Evolutionary conservation across 2,888 invertebrate species (phyloP).

Genomic region (Lissonota sp.): DNA sequence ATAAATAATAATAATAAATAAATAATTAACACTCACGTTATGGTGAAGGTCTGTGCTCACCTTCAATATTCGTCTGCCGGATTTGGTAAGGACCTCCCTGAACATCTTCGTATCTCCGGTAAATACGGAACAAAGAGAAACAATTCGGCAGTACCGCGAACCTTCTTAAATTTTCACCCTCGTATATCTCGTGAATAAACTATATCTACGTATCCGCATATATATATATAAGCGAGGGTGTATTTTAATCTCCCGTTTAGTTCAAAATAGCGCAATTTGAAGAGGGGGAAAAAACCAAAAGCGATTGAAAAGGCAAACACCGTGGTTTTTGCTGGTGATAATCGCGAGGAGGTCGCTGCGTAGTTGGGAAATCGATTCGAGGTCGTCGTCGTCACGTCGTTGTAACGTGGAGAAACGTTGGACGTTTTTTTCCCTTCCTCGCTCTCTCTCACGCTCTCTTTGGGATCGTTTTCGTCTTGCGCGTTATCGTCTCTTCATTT

Average conservation of each 20-base stretch:
- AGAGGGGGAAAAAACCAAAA: slow-evolving; percentile 2
- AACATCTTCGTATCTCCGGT: slow-evolving; percentile 73
- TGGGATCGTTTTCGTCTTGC: slow-evolving; percentile 42
- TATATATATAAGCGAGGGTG: too few species aligned
- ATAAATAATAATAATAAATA: too few species aligned
- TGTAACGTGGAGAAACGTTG: slow-evolving; percentile 41
- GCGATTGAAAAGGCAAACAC: slow-evolving; percentile 27
- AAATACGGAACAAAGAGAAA: background rate
- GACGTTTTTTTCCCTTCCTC: slow-evolving; percentile 23
- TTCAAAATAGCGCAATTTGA: too few species aligned
- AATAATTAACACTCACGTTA: background rate
- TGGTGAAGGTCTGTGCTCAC: slow-evolving; percentile 69
- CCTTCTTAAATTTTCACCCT: background rate
- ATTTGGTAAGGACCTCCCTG: slow-evolving; percentile 79
- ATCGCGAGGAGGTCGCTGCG: slow-evolving; percentile 57
- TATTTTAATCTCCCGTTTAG: too few species aligned
- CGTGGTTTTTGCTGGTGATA: slow-evolving; percentile 43
- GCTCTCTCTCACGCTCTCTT: slow-evolving; percentile 18
- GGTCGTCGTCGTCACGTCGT: slow-evolving; percentile 50
- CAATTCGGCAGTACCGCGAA: slow-evolving; percentile 3
- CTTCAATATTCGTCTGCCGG: slow-evolving; percentile 80
- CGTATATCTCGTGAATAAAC: background rate
- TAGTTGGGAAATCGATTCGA: slow-evolving; percentile 67
- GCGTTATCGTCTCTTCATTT: slow-evolving; percentile 41
- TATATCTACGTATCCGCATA: background rate